Evolutionary conservation across 1,140 invertebrate species (phyloP).

Genomic region (Drosophila littoralis): DNA sequence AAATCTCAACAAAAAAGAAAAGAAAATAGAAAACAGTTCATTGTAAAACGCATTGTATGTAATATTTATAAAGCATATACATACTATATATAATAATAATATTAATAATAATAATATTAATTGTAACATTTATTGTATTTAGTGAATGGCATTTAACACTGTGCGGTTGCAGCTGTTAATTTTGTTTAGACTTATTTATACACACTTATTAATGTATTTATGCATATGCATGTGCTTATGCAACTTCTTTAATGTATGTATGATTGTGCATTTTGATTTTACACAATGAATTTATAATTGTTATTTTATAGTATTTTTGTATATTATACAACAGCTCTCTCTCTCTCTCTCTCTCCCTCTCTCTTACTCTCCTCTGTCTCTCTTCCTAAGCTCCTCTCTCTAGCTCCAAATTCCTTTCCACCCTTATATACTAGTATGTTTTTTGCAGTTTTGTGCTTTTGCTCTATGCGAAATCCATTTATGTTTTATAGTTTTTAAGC

Average conservation of each 20-base stretch:
- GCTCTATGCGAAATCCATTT: conserved; percentile 68
- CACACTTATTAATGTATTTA: conserved; percentile 45
- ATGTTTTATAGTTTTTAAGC: conserved; percentile 81
- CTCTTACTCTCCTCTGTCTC: conserved; percentile 29
- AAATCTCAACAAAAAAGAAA: conserved; percentile 18
- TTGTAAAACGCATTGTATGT: conserved; percentile 69
- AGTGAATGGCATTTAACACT: conserved; percentile 78
- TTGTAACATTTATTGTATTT: conserved; percentile 69
- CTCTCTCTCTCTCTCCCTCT: conserved; percentile 19
- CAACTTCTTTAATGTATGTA: conserved; percentile 45
- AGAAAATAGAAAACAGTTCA: conserved; percentile 54
- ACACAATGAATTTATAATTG: conserved; percentile 50
- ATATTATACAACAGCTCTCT: conserved; percentile 44
- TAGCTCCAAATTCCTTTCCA: conserved; percentile 22
- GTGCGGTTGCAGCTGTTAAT: conserved; percentile 68
- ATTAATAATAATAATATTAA: conserved; percentile 46
- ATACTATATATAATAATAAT: conserved; percentile 45
- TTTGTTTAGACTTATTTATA: conserved; percentile 75
- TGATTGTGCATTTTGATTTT: conserved; percentile 52
- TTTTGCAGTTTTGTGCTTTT: conserved; percentile 46
- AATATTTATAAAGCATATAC: conserved; percentile 61
- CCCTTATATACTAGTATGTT: conserved; percentile 4
- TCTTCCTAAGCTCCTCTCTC: conserved; percentile 4
- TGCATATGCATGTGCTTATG: conserved; percentile 47
- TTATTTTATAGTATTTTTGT: conserved; percentile 55